A percentile compares a stretch with the other conserved stretches of the same genome.
These are phyloP conservation scores for Euleptes europaea DNA, from an alignment of 2,113 vertebrate genomes.

Conservation along the genomic window DNA sequence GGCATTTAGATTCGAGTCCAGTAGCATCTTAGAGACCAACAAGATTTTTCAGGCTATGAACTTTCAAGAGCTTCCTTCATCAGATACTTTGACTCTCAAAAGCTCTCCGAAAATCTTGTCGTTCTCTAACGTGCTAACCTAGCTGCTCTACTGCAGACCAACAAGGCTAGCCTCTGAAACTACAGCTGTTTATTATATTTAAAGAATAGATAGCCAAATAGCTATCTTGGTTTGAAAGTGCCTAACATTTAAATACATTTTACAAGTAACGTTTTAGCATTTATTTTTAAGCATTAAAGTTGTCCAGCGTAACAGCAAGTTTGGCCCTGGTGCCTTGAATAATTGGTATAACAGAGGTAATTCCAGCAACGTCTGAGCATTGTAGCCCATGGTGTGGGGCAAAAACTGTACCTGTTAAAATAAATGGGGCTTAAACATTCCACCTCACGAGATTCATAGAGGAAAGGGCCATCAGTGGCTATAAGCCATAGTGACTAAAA, in stretches of 20 bases:
- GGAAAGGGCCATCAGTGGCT: too few relatives aligned
- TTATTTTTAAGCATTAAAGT: neutral
- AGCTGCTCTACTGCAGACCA: too few relatives aligned
- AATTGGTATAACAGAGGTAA: neutral
- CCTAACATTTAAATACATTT: neutral
- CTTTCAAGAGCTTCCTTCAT: too few relatives aligned
- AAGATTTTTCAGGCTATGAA: too few relatives aligned
- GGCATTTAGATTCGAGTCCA: neutral
- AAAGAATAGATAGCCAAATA: neutral
- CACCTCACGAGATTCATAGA: too few relatives aligned
- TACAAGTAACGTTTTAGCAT: neutral
- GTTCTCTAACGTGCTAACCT: too few relatives aligned
- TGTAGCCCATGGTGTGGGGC: neutral
- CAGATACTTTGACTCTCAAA: too few relatives aligned
- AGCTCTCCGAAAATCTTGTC: too few relatives aligned
- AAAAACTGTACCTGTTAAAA: neutral
- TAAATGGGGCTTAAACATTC: neutral
- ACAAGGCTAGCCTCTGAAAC: too few relatives aligned
- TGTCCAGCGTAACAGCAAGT: neutral
- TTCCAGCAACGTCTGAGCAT: neutral
- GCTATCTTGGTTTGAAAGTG: conserved; percentile 13
- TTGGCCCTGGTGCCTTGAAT: neutral
- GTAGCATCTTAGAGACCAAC: too few relatives aligned
- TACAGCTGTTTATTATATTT: neutral
- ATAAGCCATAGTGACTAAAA: too few relatives aligned